Evolutionary conservation across 1,140 invertebrate genomes (phyloP).

Genomic region (Wiebesia pumilae): DNA sequence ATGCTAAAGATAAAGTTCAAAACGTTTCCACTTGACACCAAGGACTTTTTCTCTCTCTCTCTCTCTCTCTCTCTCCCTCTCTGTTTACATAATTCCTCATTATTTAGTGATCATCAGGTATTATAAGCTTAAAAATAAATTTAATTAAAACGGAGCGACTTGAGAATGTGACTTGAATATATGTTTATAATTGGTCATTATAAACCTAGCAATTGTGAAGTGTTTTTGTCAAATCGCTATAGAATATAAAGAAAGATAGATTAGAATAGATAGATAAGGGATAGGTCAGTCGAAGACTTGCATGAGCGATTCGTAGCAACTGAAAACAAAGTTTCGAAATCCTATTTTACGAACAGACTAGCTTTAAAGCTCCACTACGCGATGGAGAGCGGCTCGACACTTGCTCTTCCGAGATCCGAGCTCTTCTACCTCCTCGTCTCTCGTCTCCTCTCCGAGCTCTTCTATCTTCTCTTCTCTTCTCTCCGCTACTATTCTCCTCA

Average conservation of each 20-base stretch:
- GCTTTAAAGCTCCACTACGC: not conserved
- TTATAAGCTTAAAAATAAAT: not conserved
- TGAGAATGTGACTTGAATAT: too few relatives aligned
- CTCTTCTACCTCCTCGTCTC: not conserved
- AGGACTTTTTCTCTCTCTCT: not conserved
- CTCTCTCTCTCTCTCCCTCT: not conserved
- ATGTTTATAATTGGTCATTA: not conserved
- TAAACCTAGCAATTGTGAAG: not conserved
- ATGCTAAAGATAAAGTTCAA: not conserved
- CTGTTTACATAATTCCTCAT: not conserved
- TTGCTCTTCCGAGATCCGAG: not conserved
- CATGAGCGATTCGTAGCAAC: not conserved
- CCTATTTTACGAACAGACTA: conserved; percentile 31
- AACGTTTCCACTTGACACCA: not conserved
- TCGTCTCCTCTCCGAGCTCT: not conserved
- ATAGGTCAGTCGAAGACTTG: not conserved
- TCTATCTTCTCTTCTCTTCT: not conserved
- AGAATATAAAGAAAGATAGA: not conserved
- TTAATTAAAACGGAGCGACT: not conserved
- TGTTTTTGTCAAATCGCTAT: not conserved
- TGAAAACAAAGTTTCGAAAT: conserved; percentile 47
- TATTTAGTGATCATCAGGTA: not conserved
- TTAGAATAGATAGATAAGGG: not conserved
- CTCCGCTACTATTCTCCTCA: not conserved
- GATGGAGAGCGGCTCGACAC: not conserved